Conservation (phyloP, 2,888 invertebrate species). For the Yponomeuta plumbellus region DNA sequence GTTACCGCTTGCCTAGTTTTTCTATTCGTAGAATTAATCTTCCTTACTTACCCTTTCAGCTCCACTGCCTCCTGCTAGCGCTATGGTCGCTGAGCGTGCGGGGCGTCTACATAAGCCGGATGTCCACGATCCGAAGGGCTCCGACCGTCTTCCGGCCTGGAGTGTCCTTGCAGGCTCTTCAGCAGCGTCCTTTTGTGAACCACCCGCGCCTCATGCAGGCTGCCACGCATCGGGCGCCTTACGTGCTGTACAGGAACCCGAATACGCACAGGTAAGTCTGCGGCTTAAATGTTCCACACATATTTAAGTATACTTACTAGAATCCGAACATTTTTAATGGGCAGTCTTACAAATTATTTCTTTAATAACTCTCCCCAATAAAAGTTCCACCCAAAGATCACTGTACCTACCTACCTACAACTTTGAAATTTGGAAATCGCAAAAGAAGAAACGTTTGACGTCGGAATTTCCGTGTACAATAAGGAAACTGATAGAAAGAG, state of each 20-base stretch:
- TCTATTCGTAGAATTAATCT: neutral
- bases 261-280: slow-evolving; percentile 42
- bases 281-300: no score
- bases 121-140: slow-evolving; percentile 42
- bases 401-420: no score
- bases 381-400: no score
- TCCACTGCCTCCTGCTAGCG: slow-evolving; percentile 38
- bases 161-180: slow-evolving; percentile 27
- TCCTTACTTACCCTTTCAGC: slow-evolving; percentile 25
- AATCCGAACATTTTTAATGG: no score
- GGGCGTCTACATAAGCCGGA: slow-evolving; percentile 50
- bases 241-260: slow-evolving; percentile 50
- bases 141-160: slow-evolving; percentile 59
- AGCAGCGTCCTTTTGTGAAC: slow-evolving; percentile 45
- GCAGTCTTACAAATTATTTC: no score
- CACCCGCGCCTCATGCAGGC: slow-evolving; percentile 44
- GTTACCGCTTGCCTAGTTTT: neutral
- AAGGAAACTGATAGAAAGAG: no score
- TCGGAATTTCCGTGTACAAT: no score
- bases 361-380: no score
- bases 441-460: no score
- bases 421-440: no score
- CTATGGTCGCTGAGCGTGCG: slow-evolving; percentile 43
- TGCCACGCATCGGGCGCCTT: slow-evolving; percentile 52
- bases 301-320: no score